Base-by-base conservation (phyloP, 1,140 invertebrate species). In the Drosophila lacteicornis region DNA sequence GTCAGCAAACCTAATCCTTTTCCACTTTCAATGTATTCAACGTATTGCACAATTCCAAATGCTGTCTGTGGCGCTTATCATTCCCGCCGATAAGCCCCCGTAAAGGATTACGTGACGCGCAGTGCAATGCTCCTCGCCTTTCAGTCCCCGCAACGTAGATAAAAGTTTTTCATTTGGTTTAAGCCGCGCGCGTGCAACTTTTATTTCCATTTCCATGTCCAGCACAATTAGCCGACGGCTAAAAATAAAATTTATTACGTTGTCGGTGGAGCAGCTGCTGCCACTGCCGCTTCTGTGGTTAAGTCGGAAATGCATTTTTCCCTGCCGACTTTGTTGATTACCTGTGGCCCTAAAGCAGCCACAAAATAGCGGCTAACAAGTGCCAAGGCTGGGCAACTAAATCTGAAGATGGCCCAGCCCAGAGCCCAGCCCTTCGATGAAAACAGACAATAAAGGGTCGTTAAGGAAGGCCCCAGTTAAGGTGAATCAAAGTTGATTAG, bases 181-280 rank as follows among this genome's bases (percentile, higher is more conserved):
- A 75, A 74, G 56, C 71, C 40, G 33, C 42, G 53, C 73, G 33
- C 68, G 46, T 79, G 74, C 74, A 82, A 70, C 75, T 62, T 82
- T 68, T 55, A 65, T 73, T 58, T 73, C 74, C 53, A 49, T 63
- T 67, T 73, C 67, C 47, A 79, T 79, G 58, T 82, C 69, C 47
- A 62, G 60, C 53, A 71, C 75, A 85, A 86, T 86, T 86, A 85
- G 82, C 75, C 50, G 63, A 60, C 60, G 81, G 82, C 82, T 85
- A 81, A 81, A 85, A 83, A 86, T 85, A 82, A 75, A 81, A 85
- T 82, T 85, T 85, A 85, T 85, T 85, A 71, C 82, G 53, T 75
- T 79, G 60, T 73, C 69, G 56, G 63, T 69, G 68, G 75, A 61
- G 73, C 59, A 60, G 81, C 27, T 71, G 81, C 65, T 62, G 47